Conservation (phyloP, 2,797 vertebrate genomes). For the Anolis apletophallus region DNA sequence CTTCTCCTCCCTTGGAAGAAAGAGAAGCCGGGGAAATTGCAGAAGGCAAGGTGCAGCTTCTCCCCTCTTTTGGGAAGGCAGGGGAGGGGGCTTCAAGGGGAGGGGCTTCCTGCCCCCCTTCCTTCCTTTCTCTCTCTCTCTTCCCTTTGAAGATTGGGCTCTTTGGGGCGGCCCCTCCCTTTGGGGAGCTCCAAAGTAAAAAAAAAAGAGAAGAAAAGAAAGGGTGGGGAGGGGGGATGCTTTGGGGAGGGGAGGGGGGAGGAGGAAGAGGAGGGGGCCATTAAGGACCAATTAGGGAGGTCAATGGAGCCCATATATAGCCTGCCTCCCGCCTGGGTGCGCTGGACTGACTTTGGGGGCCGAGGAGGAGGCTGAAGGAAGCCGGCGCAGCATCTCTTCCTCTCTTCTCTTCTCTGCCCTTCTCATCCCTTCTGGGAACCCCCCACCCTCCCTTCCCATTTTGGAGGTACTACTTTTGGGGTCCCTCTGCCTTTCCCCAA, state of each 20-base stretch:
- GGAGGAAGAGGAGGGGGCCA: constrained; percentile 80
- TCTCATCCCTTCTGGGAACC: too few species aligned
- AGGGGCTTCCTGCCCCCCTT: background rate
- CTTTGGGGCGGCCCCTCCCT: constrained; percentile 78
- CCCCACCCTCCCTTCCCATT: too few species aligned
- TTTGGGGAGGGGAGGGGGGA: constrained; percentile 77
- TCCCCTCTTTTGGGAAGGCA: background rate
- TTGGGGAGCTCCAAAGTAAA: constrained; percentile 63
- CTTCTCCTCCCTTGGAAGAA: too few species aligned
- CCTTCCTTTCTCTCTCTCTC: background rate
- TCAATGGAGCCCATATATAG: constrained; percentile 90
- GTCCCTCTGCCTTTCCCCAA: too few species aligned
- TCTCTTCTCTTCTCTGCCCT: too few species aligned
- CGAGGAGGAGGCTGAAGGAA: too few species aligned
- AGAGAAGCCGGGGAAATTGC: too few species aligned
- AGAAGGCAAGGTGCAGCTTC: too few species aligned
- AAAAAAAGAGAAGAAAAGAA: too few species aligned
- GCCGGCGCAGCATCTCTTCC: too few species aligned
- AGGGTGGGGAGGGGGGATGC: constrained; percentile 75
- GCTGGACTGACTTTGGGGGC: background rate
- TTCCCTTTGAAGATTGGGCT: constrained; percentile 62
- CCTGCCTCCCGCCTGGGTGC: constrained; percentile 49
- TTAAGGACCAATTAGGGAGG: constrained; percentile 98
- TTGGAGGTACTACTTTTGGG: too few species aligned
- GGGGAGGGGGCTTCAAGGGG: background rate